These are phyloP conservation scores for Sisyra nigra DNA, from an alignment of 2,888 invertebrate species.

Conservation along the genomic window DNA sequence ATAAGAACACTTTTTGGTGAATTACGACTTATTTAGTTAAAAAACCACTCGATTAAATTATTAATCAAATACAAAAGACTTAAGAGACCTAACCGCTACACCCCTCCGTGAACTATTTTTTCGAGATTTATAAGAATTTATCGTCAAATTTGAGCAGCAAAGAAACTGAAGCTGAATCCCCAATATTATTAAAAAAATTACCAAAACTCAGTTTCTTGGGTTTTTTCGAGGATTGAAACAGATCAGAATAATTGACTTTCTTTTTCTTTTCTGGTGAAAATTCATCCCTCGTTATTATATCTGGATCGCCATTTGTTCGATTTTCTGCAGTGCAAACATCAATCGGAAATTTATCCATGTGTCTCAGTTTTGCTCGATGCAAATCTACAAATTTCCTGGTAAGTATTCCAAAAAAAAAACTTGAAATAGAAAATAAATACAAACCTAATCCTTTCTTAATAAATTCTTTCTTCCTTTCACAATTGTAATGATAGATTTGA, in stretches of 20 bases:
- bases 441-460: constrained; percentile 70
- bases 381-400: constrained; percentile 32
- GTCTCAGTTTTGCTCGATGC: constrained; percentile 43
- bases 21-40: too few relatives aligned
- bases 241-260: constrained; percentile 31
- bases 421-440: constrained; percentile 20
- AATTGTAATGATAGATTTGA: constrained; percentile 61
- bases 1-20: too few relatives aligned
- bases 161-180: too few relatives aligned
- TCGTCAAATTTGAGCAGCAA: too few relatives aligned
- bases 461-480: constrained; percentile 61
- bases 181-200: too few relatives aligned
- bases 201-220: neutral
- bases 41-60: too few relatives aligned
- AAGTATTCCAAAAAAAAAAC: constrained; percentile 2
- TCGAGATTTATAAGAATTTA: too few relatives aligned
- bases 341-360: constrained; percentile 64
- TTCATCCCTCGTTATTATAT: constrained; percentile 45
- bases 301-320: constrained; percentile 50
- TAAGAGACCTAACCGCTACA: too few relatives aligned
- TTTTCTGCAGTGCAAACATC: constrained; percentile 62
- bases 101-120: too few relatives aligned
- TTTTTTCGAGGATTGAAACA: constrained; percentile 29
- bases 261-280: constrained; percentile 32
- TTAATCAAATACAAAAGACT: too few relatives aligned